Conservation (phyloP, 2,888 invertebrate genomes). For the Aporophyla lueneburgensis region DNA sequence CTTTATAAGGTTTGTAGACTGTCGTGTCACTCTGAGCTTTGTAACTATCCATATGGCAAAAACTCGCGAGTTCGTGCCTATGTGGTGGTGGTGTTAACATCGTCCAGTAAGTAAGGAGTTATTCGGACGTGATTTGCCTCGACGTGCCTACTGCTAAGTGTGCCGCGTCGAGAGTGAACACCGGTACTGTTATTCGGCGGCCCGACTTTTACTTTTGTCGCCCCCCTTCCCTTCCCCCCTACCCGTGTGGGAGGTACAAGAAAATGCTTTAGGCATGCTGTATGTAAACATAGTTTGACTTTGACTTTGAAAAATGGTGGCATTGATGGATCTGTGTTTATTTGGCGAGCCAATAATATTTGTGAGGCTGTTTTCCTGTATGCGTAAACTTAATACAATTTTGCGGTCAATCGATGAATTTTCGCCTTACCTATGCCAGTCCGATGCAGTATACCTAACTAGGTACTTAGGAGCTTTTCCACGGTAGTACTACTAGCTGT, state of each 20-base stretch:
- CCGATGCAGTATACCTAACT: not conserved
- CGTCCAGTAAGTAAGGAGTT: conserved; percentile 45
- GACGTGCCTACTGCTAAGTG: conserved; percentile 69
- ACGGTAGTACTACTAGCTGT: not conserved
- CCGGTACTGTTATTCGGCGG: conserved; percentile 83
- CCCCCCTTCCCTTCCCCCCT: conserved; percentile 14
- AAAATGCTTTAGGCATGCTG: conserved; percentile 52
- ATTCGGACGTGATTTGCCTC: conserved; percentile 62
- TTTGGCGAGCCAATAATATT: conserved; percentile 11
- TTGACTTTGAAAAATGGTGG: conserved; percentile 61
- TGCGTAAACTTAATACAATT: not conserved
- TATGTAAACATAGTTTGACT: conserved; percentile 60
- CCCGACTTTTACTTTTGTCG: conserved; percentile 87
- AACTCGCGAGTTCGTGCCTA: not conserved
- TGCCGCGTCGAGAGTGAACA: conserved; percentile 85
- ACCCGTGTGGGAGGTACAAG: conserved; percentile 41
- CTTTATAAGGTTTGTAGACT: no score
- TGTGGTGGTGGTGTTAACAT: not conserved
- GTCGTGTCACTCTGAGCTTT: not conserved
- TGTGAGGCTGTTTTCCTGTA: conserved; percentile 6
- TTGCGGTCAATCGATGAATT: not conserved
- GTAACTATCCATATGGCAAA: no score
- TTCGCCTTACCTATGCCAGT: not conserved
- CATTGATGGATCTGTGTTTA: conserved; percentile 33
- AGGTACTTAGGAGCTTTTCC: no score